Percentiles rank a stretch among this genome's conserved stretches.
Evolutionary conservation across 2,797 vertebrate genomes (phyloP).

Genomic region (Columba guinea): DNA sequence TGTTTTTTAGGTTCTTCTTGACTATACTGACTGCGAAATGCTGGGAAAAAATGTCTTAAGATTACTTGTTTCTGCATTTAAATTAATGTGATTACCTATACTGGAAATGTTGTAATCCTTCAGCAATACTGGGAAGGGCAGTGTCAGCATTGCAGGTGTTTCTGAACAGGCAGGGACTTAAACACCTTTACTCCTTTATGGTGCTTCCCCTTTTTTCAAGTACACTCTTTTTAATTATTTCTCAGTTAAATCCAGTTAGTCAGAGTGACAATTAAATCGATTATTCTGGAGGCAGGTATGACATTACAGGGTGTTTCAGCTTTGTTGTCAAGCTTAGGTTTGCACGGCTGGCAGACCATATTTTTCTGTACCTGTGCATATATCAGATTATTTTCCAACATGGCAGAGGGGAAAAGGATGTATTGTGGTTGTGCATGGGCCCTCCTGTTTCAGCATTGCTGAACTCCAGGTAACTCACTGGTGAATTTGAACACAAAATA

Average conservation of each 20-base stretch:
- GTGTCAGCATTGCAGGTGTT: not conserved
- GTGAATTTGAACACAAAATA: not conserved
- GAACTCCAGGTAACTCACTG: not conserved
- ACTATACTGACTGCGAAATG: not conserved
- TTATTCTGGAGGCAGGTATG: not conserved
- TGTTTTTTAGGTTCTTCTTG: not conserved
- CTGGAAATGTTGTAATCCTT: not conserved
- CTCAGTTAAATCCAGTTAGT: not conserved
- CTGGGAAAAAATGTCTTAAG: not conserved
- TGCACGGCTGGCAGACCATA: not conserved
- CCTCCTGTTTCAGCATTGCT: not conserved
- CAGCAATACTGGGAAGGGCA: not conserved
- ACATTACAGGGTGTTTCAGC: not conserved
- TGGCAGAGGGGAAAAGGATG: not conserved
- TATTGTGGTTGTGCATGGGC: not conserved
- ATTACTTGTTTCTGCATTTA: not conserved
- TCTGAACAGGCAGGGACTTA: not conserved
- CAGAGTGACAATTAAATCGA: not conserved
- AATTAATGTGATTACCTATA: not conserved
- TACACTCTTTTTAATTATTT: accelerated
- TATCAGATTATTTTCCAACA: not conserved
- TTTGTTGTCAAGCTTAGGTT: not conserved
- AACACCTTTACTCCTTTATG: not conserved
- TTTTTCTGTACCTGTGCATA: not conserved
- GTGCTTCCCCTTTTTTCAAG: not conserved